Percentiles rank a stretch among this genome's conserved stretches.
These are phyloP conservation scores for Cygnus olor DNA, from an alignment of 2,797 vertebrate genomes.

Conservation along the genomic window DNA sequence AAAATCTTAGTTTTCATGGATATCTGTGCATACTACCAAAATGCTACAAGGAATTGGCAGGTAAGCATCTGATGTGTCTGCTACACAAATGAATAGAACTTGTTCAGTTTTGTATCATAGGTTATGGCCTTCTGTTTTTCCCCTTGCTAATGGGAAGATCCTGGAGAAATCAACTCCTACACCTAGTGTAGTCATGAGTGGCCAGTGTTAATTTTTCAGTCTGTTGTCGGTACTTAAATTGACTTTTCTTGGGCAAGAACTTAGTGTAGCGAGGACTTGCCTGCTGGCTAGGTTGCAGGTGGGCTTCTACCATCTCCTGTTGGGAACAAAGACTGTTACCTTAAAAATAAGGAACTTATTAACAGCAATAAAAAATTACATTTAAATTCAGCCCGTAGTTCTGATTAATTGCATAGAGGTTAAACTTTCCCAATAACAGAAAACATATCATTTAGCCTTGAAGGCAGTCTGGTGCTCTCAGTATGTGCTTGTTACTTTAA, in stretches of 20 bases:
- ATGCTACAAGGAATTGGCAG: neutral
- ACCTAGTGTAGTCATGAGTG: neutral
- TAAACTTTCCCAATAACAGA: neutral
- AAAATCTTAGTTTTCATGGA: neutral
- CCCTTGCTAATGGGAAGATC: neutral
- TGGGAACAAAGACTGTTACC: neutral
- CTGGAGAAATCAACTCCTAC: neutral
- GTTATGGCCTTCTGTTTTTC: neutral
- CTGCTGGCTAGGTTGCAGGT: rapidly evolving
- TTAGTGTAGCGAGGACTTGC: neutral
- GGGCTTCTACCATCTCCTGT: neutral
- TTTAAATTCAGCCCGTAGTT: neutral
- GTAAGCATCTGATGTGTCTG: neutral
- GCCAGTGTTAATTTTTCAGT: neutral
- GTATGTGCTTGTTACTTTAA: neutral
- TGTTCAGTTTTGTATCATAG: neutral
- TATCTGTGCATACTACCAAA: neutral
- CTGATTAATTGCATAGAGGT: neutral
- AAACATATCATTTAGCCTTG: neutral
- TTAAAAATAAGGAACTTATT: neutral
- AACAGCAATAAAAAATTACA: neutral
- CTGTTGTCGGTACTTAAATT: neutral
- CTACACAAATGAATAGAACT: neutral
- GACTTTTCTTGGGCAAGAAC: neutral
- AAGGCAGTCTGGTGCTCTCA: neutral